Evolutionary conservation across 2,888 invertebrate species (phyloP), one percentile per base, ranked within the genome.

Genomic region (Syrphus vitripennis): DNA sequence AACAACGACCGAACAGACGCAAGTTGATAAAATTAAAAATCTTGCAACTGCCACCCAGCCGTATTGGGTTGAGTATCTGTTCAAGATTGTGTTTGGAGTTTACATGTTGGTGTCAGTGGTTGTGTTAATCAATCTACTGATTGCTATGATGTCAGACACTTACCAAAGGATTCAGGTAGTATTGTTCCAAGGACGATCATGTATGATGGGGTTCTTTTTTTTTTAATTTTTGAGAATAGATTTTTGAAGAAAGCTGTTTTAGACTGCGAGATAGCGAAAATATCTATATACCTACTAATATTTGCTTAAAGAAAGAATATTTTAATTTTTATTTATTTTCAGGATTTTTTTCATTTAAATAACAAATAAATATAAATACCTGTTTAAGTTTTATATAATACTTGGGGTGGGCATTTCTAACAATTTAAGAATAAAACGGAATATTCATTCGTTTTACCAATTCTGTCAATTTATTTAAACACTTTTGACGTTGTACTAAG

Each of bases 81-180:
- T 97, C 95, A 97, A 97, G 94, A 94, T 97, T 91, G 95, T 96
- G 89, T 97, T 96, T 93, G 97, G 97, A 90, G 96, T 98, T 92
- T 99, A 99, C 94, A 97, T 99, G 97, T 95, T 99, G 96, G 98
- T 99, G 90, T 98, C 99, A 88, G 97, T 99, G 91, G 98, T 99
- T 92, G 99, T 99, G 90, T 95, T 99, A 90, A 99, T 99, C 94
- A 99, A 99, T 94, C 95, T 99, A 89, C 96, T 99, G 92, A 99
- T 99, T 95, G 99, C 99, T 94, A 99, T 99, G 99, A 99, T 99
- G 99, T 98, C 99, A 92, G 99, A 99, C 95, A 99, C 99, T 86
- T 99, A 99, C 93, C 99, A 99, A 93, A 95, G 98, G 92, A 99
- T 99, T 92, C 98, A 99, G 95, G 98, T 96, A 95, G 94, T 93